Conservation (phyloP, 1,140 invertebrate genomes). For the Drosophila littoralis region DNA sequence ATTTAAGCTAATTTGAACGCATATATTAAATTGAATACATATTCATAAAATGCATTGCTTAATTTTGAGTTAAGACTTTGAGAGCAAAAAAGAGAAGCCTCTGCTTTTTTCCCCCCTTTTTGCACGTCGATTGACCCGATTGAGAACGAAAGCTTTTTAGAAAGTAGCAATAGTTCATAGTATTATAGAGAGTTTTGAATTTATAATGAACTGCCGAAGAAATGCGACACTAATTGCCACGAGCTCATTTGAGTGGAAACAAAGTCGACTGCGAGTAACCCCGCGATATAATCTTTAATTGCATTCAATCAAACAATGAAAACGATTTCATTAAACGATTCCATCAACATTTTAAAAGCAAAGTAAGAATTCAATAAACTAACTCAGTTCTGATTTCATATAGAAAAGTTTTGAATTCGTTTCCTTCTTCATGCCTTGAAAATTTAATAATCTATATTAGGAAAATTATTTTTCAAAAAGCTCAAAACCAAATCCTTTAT, state of each 20-base stretch:
- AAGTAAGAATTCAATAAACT: too few species aligned
- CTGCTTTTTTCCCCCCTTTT: neutral
- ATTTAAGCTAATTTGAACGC: constrained; percentile 6
- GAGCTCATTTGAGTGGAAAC: neutral
- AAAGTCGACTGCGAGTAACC: neutral
- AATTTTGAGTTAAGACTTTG: neutral
- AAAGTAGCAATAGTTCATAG: constrained; percentile 20
- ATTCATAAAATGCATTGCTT: constrained; percentile 8
- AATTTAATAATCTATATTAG: too few species aligned
- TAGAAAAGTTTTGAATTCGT: too few species aligned
- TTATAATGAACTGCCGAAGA: constrained; percentile 3
- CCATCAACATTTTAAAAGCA: too few species aligned
- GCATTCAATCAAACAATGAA: neutral
- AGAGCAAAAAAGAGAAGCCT: too few species aligned
- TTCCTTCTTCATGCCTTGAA: too few species aligned
- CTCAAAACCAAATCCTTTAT: too few species aligned
- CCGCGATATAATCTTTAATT: neutral
- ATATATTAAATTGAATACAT: constrained; percentile 1
- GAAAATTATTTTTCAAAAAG: too few species aligned
- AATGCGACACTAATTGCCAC: constrained; percentile 10
- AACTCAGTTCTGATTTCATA: too few species aligned
- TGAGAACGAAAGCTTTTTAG: constrained; percentile 15
- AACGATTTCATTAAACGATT: neutral
- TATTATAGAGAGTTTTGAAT: constrained; percentile 16
- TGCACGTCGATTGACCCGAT: constrained; percentile 10